These are phyloP conservation scores for Gonatopus flavifemur DNA, from an alignment of 1,140 invertebrate species.

Conservation along the genomic window DNA sequence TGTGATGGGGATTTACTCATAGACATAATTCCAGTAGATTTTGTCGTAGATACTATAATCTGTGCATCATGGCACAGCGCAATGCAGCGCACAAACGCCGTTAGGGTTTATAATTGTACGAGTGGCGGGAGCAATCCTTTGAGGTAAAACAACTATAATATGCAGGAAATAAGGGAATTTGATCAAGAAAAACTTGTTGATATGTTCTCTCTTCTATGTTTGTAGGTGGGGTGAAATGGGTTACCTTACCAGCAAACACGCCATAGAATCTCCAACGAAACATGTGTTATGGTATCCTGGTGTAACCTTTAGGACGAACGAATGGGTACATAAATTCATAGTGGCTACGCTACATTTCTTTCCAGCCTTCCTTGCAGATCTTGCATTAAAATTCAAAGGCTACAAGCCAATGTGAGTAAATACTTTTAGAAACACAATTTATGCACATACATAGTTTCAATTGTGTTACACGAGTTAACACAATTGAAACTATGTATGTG, in stretches of 20 bases:
- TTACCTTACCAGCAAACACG: conserved; percentile 67
- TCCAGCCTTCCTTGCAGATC: conserved; percentile 78
- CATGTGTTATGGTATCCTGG: conserved; percentile 87
- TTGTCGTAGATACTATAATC: conserved; percentile 86
- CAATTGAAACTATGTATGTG: too few relatives aligned
- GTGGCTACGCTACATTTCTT: conserved; percentile 74
- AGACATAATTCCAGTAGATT: conserved; percentile 89
- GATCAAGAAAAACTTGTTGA: background rate
- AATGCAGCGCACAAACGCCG: conserved; percentile 59
- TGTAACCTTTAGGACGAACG: conserved; percentile 75
- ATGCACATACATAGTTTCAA: background rate
- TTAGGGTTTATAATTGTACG: conserved; percentile 89
- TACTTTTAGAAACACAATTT: background rate
- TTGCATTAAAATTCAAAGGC: conserved; percentile 69
- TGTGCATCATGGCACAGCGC: conserved; percentile 78
- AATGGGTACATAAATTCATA: conserved; percentile 70
- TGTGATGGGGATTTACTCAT: conserved; percentile 72
- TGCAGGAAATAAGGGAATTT: background rate
- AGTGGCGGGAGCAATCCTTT: conserved; percentile 82
- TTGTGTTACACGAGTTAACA: too few relatives aligned
- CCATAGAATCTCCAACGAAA: conserved; percentile 74
- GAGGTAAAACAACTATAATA: conserved; percentile 45
- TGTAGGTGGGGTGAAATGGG: conserved; percentile 79
- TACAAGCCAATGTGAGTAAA: conserved; percentile 75
- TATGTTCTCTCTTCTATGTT: background rate